Percentiles rank a stretch among this genome's conserved stretches.
These are phyloP conservation scores for Drosophila melanica DNA, from an alignment of 1,140 invertebrate genomes.

Conservation along the genomic window DNA sequence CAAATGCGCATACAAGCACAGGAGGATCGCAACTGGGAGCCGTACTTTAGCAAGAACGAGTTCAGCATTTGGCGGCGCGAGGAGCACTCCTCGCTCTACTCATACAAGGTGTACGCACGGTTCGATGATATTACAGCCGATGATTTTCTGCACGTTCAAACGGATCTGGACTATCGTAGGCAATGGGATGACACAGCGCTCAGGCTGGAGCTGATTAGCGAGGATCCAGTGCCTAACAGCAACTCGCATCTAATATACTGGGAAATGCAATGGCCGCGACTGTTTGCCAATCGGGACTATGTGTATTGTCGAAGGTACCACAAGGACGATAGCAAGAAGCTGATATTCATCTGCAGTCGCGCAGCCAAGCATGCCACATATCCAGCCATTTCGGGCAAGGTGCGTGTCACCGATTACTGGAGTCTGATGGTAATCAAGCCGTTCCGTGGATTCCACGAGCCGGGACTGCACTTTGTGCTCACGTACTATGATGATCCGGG, in stretches of 20 bases:
- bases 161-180: constrained; percentile 90
- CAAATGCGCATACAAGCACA: constrained; percentile 80
- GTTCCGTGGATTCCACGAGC: constrained; percentile 71
- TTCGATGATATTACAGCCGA: constrained; percentile 91
- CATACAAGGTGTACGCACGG: constrained; percentile 94
- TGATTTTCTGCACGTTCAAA: constrained; percentile 92
- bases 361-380: constrained; percentile 80
- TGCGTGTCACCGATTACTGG: constrained; percentile 91
- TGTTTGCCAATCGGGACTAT: constrained; percentile 94
- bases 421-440: constrained; percentile 94
- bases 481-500: constrained; percentile 96
- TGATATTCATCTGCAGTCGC: constrained; percentile 85
- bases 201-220: constrained; percentile 88
- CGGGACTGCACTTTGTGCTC: constrained; percentile 89
- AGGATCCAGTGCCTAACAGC: constrained; percentile 86
- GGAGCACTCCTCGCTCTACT: constrained; percentile 88
- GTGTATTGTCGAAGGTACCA: constrained; percentile 91
- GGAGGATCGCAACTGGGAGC: constrained; percentile 88
- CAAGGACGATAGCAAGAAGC: constrained; percentile 85
- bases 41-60: constrained; percentile 91
- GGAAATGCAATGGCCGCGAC: constrained; percentile 94
- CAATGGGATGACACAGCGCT: constrained; percentile 93
- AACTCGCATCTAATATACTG: constrained; percentile 92
- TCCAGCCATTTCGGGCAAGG: constrained; percentile 79
- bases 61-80: constrained; percentile 92